phyloP scores from a whole-genome alignment of 2,888 invertebrate genomes.

The Apoderus coryli region DNA sequence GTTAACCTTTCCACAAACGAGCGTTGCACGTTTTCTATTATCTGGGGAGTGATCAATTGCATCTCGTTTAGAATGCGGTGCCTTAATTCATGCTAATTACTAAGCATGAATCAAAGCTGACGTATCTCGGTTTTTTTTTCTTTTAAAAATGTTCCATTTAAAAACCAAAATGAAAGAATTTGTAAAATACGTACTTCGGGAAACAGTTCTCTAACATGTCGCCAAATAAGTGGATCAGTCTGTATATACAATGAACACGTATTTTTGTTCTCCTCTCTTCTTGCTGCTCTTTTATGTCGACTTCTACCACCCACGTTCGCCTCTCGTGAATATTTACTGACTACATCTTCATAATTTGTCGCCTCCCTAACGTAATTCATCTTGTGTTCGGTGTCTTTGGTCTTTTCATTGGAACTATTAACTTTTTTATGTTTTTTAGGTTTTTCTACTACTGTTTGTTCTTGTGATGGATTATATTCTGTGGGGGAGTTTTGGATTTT shows the following conservation, averaged over 20 bases:
- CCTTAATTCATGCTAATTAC: too few relatives aligned
- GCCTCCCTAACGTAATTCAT: too few relatives aligned
- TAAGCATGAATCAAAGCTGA: too few relatives aligned
- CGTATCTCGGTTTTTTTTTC: too few relatives aligned
- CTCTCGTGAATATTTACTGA: slow-evolving; percentile 64
- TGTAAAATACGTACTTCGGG: slow-evolving; percentile 69
- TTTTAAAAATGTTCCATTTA: too few relatives aligned
- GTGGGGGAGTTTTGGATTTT: slow-evolving; percentile 62
- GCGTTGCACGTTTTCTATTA: too few relatives aligned
- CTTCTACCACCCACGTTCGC: slow-evolving; percentile 41
- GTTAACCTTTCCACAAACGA: too few relatives aligned
- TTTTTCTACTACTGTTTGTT: slow-evolving; percentile 10
- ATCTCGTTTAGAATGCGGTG: too few relatives aligned
- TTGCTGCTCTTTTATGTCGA: slow-evolving; percentile 33
- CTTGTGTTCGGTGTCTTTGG: slow-evolving; percentile 14
- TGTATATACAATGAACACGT: slow-evolving; percentile 94
- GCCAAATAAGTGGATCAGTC: slow-evolving; percentile 96
- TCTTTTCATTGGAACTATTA: slow-evolving; percentile 14
- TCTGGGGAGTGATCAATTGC: too few relatives aligned
- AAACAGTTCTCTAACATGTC: slow-evolving; percentile 73
- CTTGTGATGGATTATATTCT: too few relatives aligned
- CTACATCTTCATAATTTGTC: slow-evolving; percentile 35
- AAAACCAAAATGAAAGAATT: too few relatives aligned
- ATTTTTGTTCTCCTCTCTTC: slow-evolving; percentile 61
- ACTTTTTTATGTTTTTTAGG: slow-evolving; percentile 18